Evolutionary conservation across 2,113 vertebrate species (phyloP).

Genomic region (Sus scrofa): DNA sequence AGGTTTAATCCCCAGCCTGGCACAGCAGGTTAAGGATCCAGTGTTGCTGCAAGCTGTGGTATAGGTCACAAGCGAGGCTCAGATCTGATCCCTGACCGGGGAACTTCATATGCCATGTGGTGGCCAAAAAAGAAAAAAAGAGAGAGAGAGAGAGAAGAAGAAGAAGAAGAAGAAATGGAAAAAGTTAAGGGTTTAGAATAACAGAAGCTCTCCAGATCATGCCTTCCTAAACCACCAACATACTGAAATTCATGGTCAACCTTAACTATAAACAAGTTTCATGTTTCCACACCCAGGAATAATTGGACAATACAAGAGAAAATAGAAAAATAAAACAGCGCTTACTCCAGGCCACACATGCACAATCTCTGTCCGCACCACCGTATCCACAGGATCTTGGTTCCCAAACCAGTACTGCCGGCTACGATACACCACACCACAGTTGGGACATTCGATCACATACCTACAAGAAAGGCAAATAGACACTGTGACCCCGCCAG

Average conservation of each 20-base stretch:
- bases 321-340: background rate
- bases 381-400: constrained; percentile 99
- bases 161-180: background rate
- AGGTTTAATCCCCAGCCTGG: too few relatives aligned
- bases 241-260: background rate
- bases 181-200: background rate
- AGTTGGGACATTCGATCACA: constrained; percentile 98
- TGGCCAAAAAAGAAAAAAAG: too few relatives aligned
- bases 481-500: constrained; percentile 17
- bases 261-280: background rate
- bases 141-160: too few relatives aligned
- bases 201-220: background rate
- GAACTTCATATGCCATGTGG: too few relatives aligned
- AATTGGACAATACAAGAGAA: background rate
- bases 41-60: too few relatives aligned
- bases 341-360: constrained; percentile 99
- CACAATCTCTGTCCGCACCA: constrained; percentile 98
- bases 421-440: constrained; percentile 97
- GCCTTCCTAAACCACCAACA: background rate
- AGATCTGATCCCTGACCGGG: too few relatives aligned
- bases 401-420: constrained; percentile 99
- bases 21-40: too few relatives aligned
- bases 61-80: too few relatives aligned
- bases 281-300: background rate
- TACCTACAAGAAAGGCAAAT: constrained; percentile 88